These are phyloP conservation scores for Sebastes paucispinis DNA, from an alignment of 2,797 vertebrate genomes.

Conservation along the genomic window DNA sequence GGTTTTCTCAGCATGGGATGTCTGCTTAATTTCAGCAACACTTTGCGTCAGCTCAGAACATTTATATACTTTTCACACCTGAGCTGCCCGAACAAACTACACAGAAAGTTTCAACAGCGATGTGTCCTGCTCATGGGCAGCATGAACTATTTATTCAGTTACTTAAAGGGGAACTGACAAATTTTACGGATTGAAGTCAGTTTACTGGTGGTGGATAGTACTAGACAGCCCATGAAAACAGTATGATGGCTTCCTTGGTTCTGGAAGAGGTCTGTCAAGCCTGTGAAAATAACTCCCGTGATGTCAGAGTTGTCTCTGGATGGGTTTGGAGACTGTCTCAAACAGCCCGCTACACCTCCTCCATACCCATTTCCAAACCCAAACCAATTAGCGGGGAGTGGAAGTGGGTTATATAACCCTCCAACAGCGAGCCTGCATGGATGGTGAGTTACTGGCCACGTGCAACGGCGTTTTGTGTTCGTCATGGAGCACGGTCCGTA, in stretches of 20 bases:
- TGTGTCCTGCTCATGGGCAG: neutral
- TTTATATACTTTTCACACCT: neutral
- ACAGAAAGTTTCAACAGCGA: neutral
- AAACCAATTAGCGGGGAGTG: too few species aligned
- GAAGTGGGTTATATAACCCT: too few species aligned
- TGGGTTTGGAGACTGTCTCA: neutral
- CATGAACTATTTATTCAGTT: neutral
- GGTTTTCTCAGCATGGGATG: neutral
- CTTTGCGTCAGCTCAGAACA: neutral
- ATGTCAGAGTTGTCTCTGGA: neutral
- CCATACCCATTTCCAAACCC: too few species aligned
- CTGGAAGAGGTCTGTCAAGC: neutral
- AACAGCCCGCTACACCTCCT: too few species aligned
- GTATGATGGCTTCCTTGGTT: neutral
- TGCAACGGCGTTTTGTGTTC: too few species aligned
- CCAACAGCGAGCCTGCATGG: too few species aligned
- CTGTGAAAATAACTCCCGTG: neutral
- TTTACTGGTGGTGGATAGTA: neutral
- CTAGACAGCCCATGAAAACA: neutral
- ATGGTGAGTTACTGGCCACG: too few species aligned
- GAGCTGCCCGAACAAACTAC: neutral
- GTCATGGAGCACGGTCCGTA: too few species aligned
- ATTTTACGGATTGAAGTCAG: neutral
- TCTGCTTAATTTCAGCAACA: neutral
- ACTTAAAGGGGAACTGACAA: neutral